phyloP scores from a whole-genome alignment of 1,140 invertebrate species.

The Brachystomella parvula region DNA sequence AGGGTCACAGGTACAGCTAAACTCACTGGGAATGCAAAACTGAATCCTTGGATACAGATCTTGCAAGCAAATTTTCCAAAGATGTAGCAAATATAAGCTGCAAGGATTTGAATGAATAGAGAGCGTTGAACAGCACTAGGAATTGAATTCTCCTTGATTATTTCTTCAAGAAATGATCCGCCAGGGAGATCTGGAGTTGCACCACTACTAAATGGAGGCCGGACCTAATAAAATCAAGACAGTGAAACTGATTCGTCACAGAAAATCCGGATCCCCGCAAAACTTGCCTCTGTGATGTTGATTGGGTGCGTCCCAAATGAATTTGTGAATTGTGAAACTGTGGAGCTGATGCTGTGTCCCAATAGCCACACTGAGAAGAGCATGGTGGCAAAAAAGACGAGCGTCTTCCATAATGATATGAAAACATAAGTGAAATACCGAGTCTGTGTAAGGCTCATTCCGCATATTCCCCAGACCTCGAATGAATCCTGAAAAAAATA shows the following conservation, averaged over 20 bases:
- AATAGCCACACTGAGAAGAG: constrained; percentile 64
- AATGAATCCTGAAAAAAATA: constrained; percentile 58
- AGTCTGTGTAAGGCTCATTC: constrained; percentile 67
- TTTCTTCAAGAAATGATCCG: constrained; percentile 32
- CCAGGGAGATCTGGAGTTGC: constrained; percentile 32
- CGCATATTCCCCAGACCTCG: constrained; percentile 67
- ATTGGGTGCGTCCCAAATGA: constrained; percentile 72
- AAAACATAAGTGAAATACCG: constrained; percentile 84
- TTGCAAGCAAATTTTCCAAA: constrained; percentile 93
- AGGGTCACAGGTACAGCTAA: constrained; percentile 82
- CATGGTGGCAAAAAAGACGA: constrained; percentile 66
- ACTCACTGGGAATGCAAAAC: constrained; percentile 89
- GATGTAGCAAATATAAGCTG: constrained; percentile 79
- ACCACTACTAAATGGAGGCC: not conserved
- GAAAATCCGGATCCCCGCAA: not conserved
- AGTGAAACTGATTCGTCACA: not conserved
- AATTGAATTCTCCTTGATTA: constrained; percentile 28
- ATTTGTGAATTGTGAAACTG: constrained; percentile 64
- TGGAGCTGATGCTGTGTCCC: constrained; percentile 64
- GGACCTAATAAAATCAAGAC: not conserved
- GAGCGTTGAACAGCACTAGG: constrained; percentile 50
- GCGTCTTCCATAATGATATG: constrained; percentile 78
- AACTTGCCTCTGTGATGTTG: constrained; percentile 59
- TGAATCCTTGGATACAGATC: constrained; percentile 92
- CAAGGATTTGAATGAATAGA: constrained; percentile 68